phyloP scores from a whole-genome alignment of 2,888 invertebrate species.

The Micoletzkya japonica region DNA sequence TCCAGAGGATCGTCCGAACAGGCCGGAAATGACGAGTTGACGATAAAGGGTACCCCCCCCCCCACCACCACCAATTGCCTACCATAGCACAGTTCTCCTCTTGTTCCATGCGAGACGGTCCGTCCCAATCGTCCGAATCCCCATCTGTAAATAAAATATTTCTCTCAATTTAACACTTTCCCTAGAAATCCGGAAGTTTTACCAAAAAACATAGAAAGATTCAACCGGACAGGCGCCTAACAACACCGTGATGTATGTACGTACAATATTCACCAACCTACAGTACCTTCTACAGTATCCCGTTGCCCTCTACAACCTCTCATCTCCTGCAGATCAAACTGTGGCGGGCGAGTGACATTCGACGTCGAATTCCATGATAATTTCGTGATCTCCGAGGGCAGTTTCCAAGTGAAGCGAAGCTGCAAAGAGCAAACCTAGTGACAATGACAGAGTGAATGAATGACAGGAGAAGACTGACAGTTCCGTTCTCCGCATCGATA shows the following conservation, averaged over 20 bases:
- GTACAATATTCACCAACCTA: not conserved
- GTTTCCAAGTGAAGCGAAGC: constrained; percentile 25
- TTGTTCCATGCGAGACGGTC: not conserved
- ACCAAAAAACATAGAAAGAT: no score
- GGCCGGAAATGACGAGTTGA: not conserved
- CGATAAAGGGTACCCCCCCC: not conserved
- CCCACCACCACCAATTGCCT: no score
- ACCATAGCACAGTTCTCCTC: constrained; percentile 15
- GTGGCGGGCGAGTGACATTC: not conserved
- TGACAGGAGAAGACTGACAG: constrained; percentile 7
- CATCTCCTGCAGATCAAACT: constrained; percentile 2
- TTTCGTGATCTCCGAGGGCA: constrained; percentile 2
- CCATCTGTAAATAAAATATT: not conserved
- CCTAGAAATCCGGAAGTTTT: no score
- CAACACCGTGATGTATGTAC: no score
- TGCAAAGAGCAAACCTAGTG: not conserved
- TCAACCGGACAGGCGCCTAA: no score
- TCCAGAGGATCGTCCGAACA: constrained; percentile 12
- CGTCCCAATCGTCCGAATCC: not conserved
- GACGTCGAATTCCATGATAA: constrained; percentile 11
- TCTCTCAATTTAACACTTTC: not conserved
- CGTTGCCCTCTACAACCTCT: not conserved
- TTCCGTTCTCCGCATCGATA: constrained; percentile 25
- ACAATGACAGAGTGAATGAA: not conserved
- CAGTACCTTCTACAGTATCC: not conserved